Conservation (phyloP, 2,888 invertebrate genomes). For the Trissolcus brochymenae region DNA sequence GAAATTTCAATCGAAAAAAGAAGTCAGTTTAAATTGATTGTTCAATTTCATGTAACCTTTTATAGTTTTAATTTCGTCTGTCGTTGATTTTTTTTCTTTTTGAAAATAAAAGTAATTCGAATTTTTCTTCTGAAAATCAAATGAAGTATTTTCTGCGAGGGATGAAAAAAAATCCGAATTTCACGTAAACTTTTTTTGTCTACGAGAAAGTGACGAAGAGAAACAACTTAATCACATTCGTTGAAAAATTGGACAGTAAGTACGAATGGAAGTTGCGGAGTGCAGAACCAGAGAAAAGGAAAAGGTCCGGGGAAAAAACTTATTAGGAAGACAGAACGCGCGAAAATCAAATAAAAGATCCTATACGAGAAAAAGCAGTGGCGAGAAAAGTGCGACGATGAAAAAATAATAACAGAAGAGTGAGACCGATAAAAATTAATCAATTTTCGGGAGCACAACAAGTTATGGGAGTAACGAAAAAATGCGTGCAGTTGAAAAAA, state of each 20-base stretch:
- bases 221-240: constrained; percentile 51
- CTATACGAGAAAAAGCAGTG: neutral
- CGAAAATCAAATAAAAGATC: constrained; percentile 32
- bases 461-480: neutral
- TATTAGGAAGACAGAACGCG: constrained; percentile 28
- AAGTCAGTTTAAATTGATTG: neutral
- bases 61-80: too few relatives aligned
- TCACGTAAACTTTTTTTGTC: too few relatives aligned
- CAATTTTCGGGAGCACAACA: neutral
- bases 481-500: neutral
- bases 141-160: too few relatives aligned
- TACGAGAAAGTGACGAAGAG: constrained; percentile 41
- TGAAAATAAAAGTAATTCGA: neutral
- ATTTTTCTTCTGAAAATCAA: constrained; percentile 7
- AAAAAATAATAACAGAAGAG: neutral
- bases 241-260: constrained; percentile 53
- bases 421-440: neutral
- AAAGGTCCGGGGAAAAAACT: constrained; percentile 24
- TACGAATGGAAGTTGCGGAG: constrained; percentile 35
- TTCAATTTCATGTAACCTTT: too few relatives aligned
- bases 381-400: constrained; percentile 2
- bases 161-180: too few relatives aligned
- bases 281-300: constrained; percentile 8
- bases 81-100: too few relatives aligned
- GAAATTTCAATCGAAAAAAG: neutral